Percentiles rank a stretch among this genome's conserved stretches.
Evolutionary conservation across 2,113 vertebrate species (phyloP).

Genomic region (Bombycilla garrulus): DNA sequence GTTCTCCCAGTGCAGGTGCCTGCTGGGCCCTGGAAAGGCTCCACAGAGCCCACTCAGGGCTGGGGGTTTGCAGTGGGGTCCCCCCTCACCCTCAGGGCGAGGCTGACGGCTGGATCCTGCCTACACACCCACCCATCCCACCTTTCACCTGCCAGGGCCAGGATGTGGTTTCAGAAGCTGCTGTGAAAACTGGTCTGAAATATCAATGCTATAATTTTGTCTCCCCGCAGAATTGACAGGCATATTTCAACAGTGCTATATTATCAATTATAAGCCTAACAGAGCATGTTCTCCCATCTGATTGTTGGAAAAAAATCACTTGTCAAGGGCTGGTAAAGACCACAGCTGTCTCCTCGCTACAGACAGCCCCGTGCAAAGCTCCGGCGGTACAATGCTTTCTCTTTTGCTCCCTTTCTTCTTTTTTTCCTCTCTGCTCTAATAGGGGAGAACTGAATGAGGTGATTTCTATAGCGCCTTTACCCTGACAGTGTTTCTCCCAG

Average conservation of each 20-base stretch:
- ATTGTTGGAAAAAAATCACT: conserved; percentile 55
- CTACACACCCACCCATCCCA: neutral
- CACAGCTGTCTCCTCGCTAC: neutral
- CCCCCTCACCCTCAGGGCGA: fast-evolving
- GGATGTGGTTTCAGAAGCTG: neutral
- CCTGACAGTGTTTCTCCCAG: neutral
- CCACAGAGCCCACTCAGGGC: neutral
- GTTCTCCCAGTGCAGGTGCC: fast-evolving
- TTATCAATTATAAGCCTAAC: conserved; percentile 64
- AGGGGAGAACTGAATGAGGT: neutral
- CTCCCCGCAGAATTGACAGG: conserved; percentile 43
- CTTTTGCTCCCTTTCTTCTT: neutral
- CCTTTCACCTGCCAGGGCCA: neutral
- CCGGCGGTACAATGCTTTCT: neutral
- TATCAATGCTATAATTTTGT: conserved; percentile 24
- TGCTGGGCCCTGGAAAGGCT: neutral
- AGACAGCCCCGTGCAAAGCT: neutral
- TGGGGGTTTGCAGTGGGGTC: neutral
- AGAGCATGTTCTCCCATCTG: conserved; percentile 50
- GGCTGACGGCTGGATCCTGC: neutral
- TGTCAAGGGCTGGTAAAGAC: conserved; percentile 54
- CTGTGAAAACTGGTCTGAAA: neutral
- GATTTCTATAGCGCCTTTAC: neutral
- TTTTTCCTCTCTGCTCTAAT: neutral
- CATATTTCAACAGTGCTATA: conserved; percentile 26